phyloP scores from a whole-genome alignment of 92 coral and sea anemone genomes.

The Virgularia gustaviana region DNA sequence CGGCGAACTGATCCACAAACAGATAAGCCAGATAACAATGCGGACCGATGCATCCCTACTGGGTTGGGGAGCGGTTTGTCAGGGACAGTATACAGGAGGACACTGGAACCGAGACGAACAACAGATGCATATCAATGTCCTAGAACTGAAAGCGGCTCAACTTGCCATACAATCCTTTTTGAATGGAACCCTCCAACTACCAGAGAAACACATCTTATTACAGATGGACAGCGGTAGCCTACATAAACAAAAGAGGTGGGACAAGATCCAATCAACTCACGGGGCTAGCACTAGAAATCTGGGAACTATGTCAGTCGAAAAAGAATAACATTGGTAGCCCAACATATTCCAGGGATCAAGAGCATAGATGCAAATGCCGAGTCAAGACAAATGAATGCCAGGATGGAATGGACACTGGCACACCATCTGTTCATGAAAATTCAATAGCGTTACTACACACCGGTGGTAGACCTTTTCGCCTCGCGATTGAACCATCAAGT shows the following conservation, averaged over 20 bases:
- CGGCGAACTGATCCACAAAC: background rate
- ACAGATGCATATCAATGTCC: slow-evolving; percentile 44
- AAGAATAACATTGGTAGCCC: slow-evolving; percentile 46
- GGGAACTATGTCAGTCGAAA: slow-evolving; percentile 36
- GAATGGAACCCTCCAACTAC: no score
- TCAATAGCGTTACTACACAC: slow-evolving; percentile 23
- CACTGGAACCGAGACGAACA: slow-evolving; percentile 42
- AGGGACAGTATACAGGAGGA: slow-evolving; percentile 25
- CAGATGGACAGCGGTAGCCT: background rate
- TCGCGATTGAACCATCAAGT: slow-evolving; percentile 38
- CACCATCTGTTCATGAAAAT: slow-evolving; percentile 5
- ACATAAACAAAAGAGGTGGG: background rate
- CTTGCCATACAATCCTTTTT: no score
- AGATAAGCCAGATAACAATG: slow-evolving; percentile 8
- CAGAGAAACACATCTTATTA: background rate
- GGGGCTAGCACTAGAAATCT: slow-evolving; percentile 46
- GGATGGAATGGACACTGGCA: slow-evolving; percentile 44
- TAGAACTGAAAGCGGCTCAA: slow-evolving; percentile 52
- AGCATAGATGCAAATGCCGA: slow-evolving; percentile 60
- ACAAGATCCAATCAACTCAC: background rate
- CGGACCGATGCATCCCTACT: slow-evolving; percentile 33
- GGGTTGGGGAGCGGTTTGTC: slow-evolving; percentile 47
- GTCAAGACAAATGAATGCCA: slow-evolving; percentile 28
- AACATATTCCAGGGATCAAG: slow-evolving; percentile 54
- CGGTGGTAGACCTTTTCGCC: no score